Evolutionary conservation across 2,113 vertebrate genomes (phyloP).

Genomic region (Ranitomeya imitator): DNA sequence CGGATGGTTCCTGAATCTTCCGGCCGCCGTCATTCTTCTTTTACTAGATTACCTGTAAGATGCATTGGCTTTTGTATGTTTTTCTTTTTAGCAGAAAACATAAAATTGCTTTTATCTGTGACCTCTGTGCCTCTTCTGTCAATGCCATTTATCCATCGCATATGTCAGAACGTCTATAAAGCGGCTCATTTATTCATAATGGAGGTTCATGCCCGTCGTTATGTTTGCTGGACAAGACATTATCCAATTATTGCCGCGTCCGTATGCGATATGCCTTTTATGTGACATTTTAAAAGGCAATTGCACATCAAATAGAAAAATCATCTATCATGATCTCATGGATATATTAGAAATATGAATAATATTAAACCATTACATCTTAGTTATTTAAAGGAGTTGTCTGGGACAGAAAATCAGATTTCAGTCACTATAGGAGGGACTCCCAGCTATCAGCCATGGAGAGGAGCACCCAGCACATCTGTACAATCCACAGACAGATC

Average conservation of each 20-base stretch:
- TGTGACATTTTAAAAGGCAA: background rate
- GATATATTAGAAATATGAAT: background rate
- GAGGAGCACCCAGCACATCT: background rate
- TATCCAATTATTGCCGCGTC: background rate
- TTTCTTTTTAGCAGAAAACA: background rate
- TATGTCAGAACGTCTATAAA: constrained; percentile 14
- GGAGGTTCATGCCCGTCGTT: background rate
- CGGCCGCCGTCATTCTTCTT: background rate
- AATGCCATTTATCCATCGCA: background rate
- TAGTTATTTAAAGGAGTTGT: background rate
- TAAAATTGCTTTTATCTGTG: background rate
- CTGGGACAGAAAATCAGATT: background rate
- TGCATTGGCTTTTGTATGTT: background rate
- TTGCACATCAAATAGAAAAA: background rate
- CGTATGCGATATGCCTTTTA: background rate
- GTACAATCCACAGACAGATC: background rate
- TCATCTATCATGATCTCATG: background rate
- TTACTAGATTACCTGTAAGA: background rate
- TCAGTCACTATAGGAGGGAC: no score
- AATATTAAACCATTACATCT: background rate
- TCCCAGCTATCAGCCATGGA: no score
- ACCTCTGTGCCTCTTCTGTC: constrained; percentile 6
- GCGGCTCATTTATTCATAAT: constrained; percentile 12
- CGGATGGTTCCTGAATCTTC: background rate
- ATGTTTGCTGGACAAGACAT: constrained; percentile 18